A percentile compares a stretch with the other conserved stretches of the same genome.
These are phyloP conservation scores for Drosophila albomicans DNA, from an alignment of 1,140 invertebrate species.

Conservation along the genomic window DNA sequence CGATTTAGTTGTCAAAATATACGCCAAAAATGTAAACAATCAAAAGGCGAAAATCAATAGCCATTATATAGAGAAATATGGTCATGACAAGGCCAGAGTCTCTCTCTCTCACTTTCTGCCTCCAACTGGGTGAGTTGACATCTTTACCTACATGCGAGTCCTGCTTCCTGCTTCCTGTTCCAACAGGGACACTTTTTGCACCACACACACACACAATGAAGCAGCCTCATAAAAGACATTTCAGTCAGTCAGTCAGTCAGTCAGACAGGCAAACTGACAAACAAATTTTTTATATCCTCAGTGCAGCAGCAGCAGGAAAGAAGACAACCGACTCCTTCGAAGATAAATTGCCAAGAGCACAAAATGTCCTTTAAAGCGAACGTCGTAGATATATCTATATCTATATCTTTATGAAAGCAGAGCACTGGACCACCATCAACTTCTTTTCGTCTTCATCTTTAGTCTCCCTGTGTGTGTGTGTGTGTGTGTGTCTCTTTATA, in stretches of 20 bases:
- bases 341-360: constrained; percentile 77
- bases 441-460: constrained; percentile 2
- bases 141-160: constrained; percentile 68
- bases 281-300: constrained; percentile 73
- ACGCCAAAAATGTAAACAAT: constrained; percentile 75
- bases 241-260: constrained; percentile 19
- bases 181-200: constrained; percentile 37
- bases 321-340: constrained; percentile 44
- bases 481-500: constrained; percentile 38
- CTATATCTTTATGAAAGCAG: constrained; percentile 33
- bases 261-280: constrained; percentile 56
- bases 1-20: constrained; percentile 82
- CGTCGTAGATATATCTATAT: constrained; percentile 16
- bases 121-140: constrained; percentile 67
- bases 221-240: constrained; percentile 66
- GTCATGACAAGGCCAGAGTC: constrained; percentile 49
- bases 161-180: constrained; percentile 71
- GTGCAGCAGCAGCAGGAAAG: constrained; percentile 29
- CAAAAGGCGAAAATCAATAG: constrained; percentile 58
- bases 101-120: constrained; percentile 2
- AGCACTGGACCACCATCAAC: constrained; percentile 59
- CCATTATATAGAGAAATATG: constrained; percentile 55
- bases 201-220: constrained; percentile 41
- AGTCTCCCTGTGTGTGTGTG: not conserved
- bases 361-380: constrained; percentile 81